phyloP scores from a whole-genome alignment of 2,888 invertebrate species.

The Venusia cambrica region DNA sequence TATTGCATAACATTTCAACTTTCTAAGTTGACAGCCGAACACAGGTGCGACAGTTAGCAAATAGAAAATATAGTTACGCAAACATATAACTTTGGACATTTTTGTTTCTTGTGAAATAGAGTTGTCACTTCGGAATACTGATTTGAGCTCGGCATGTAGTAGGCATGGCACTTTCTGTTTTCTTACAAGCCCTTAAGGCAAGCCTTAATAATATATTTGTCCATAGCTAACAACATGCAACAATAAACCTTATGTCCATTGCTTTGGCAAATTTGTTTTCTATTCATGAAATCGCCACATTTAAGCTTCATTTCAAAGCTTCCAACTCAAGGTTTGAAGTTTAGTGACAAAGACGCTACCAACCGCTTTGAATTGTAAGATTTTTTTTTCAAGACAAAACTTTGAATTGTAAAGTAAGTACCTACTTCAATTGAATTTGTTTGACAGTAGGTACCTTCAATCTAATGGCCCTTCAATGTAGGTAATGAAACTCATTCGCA shows the following conservation, averaged over 20 bases:
- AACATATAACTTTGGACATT: slow-evolving; percentile 32
- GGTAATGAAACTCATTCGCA: slow-evolving; percentile 17
- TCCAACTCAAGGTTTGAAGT: no score
- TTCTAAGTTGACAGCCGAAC: slow-evolving; percentile 38
- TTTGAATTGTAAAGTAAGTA: no score
- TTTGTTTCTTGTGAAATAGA: slow-evolving; percentile 22
- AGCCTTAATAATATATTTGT: neutral
- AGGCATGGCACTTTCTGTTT: slow-evolving; percentile 16
- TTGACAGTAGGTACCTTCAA: no score
- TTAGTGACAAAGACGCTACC: no score
- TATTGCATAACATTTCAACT: slow-evolving; percentile 43
- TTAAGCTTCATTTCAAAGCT: no score
- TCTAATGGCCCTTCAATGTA: no score
- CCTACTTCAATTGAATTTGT: no score
- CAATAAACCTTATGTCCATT: slow-evolving; percentile 1
- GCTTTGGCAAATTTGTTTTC: no score
- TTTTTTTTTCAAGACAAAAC: no score
- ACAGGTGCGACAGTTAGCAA: slow-evolving; percentile 37
- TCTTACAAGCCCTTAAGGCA: slow-evolving; percentile 9
- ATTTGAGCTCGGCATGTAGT: slow-evolving; percentile 18
- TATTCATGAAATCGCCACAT: no score
- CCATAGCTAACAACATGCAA: neutral
- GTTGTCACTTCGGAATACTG: slow-evolving; percentile 19
- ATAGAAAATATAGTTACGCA: slow-evolving; percentile 35
- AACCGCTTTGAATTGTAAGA: no score